Base-by-base conservation (phyloP, 2,888 invertebrate species). In the Drosophila nr. perissopoda region DNA sequence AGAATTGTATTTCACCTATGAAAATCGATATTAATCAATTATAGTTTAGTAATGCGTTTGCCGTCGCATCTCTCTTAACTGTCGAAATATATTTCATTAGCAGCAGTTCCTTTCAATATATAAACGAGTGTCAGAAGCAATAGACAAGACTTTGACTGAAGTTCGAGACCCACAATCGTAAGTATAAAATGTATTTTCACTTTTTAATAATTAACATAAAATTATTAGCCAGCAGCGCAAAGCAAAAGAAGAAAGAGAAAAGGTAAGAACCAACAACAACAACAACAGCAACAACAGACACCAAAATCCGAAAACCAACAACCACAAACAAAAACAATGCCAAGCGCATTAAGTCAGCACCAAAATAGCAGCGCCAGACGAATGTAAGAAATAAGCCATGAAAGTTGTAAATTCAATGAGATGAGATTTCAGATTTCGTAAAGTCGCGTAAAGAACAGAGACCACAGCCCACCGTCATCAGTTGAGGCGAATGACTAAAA, bases 181-280 rank as follows among this genome's bases (percentile, higher is more conserved):
- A 69, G 73, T 73, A 62, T 78, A 75, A 76, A 76, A 75, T 51
- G 66, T 83, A 81, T 88, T 87, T 90, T 90, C 87, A 87, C 87
- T 87, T 87, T 87, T 87, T 90, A 87, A 90, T 87, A 87, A 90
- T 90, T 90, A 87, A 79, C 90, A 87, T 88, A 87, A 87, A 77
- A 81, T 81, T 87, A 87, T 89, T 82, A 84, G 84, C 70, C 78
- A 76, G 76, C 75, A 63, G 67, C 51, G 68, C 67, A 82, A 75
- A 73, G 76, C 73, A 76, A 71, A 4, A 36, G 65, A 77, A 51
- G 69, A 70, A 62, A 61, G 63, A 56, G 71, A 60, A 73, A 84
- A 72, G 75, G 68, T 64, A 76, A 78, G 78, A 80, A 88, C 68
- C 58, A 69, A 64, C 51, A 53, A 40, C 31, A 31, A 29, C 29